Conservation (phyloP, 2,113 vertebrate genomes). For the Podarcis cretensis region DNA sequence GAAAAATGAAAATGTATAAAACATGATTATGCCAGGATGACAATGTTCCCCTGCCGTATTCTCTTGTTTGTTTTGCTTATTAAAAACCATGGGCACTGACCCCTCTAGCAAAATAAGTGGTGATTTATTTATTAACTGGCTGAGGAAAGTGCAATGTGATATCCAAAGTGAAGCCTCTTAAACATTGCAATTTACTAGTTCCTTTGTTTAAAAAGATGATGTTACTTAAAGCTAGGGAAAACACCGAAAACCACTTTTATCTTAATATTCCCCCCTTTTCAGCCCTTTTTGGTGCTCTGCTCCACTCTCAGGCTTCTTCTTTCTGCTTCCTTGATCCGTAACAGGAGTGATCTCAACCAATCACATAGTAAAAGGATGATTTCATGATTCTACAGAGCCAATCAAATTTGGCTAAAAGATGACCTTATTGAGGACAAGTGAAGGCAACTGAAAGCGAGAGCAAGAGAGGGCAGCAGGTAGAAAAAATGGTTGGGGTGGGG, state of each 20-base stretch:
- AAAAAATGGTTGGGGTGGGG: not conserved
- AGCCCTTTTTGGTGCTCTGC: not conserved
- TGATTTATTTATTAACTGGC: not conserved
- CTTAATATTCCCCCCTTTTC: not conserved
- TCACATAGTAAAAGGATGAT: not conserved
- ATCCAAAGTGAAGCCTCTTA: not conserved
- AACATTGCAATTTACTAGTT: not conserved
- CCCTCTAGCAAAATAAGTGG: not conserved
- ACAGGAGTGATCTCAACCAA: not conserved
- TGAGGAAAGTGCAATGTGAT: too few relatives aligned
- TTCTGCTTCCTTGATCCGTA: not conserved
- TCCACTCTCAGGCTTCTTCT: not conserved
- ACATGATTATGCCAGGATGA: constrained; percentile 13
- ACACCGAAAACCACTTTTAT: not conserved
- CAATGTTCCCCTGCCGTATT: constrained; percentile 5
- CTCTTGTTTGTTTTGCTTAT: not conserved
- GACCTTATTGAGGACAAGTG: not conserved
- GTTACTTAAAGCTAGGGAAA: not conserved
- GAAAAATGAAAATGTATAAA: constrained; percentile 9
- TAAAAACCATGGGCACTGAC: constrained; percentile 5
- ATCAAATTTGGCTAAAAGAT: not conserved
- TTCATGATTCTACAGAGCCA: not conserved
- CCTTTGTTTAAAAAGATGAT: not conserved
- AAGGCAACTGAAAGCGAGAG: not conserved
- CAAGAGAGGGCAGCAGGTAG: not conserved